Evolutionary conservation across 2,888 invertebrate genomes (phyloP).

Genomic region (Spodoptera exigua): DNA sequence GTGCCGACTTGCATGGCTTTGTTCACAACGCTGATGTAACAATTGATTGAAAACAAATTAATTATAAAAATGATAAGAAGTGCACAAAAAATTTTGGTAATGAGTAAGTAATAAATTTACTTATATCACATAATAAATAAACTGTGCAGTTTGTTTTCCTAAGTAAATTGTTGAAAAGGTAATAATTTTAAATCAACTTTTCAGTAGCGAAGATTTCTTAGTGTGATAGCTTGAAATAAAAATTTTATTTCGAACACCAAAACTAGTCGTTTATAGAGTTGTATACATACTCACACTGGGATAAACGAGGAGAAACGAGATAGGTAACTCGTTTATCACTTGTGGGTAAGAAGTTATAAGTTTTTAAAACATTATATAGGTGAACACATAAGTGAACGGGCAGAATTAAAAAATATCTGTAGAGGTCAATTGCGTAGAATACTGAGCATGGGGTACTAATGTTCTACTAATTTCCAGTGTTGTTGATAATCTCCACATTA

Average conservation of each 20-base stretch:
- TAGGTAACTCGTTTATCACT: no score
- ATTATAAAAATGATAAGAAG: slow-evolving; percentile 31
- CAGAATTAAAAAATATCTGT: background rate
- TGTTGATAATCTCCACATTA: slow-evolving; percentile 23
- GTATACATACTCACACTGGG: no score
- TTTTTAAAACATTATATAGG: background rate
- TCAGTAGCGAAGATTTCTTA: no score
- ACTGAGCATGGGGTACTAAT: background rate
- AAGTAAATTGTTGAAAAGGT: background rate
- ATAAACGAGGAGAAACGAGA: no score
- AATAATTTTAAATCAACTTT: no score
- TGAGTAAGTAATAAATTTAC: slow-evolving; percentile 39
- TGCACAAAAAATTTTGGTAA: slow-evolving; percentile 27
- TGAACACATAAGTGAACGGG: background rate
- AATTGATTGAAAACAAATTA: slow-evolving; percentile 34
- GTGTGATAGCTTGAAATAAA: no score
- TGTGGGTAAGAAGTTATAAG: background rate
- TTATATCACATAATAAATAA: background rate
- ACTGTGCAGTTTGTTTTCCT: background rate
- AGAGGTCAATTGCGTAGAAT: background rate
- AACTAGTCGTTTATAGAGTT: no score
- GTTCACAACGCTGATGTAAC: slow-evolving; percentile 11
- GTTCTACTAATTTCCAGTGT: slow-evolving; percentile 42
- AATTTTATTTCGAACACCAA: no score
- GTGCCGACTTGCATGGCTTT: slow-evolving; percentile 51